Percentiles rank a stretch among this genome's conserved stretches.
phyloP scores from a whole-genome alignment of 2,113 vertebrate genomes.

The Pan troglodytes region NHGRI_mPanTro3-v2.1_pri NC_072410.2:49250501-49251000 shows the following conservation, averaged over 20 bases:
- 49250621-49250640: not conserved
- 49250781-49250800: not conserved
- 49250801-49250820: not conserved
- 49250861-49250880: not conserved
- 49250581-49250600: not conserved
- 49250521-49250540: not conserved
- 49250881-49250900: conserved; percentile 33
- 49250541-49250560: not conserved
- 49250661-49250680: not conserved
- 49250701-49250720: not conserved
- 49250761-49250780: conserved; percentile 37
- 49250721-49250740: not conserved
- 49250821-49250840: conserved; percentile 7
- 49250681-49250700: not conserved
- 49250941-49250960: too few relatives aligned
- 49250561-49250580: conserved; percentile 29
- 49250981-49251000: too few relatives aligned
- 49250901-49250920: too few relatives aligned
- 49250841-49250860: not conserved
- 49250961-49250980: too few relatives aligned
- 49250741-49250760: conserved; percentile 23
- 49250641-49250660: not conserved
- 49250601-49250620: not conserved
- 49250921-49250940: too few relatives aligned
- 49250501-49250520: not conserved